Evolutionary conservation across 1,140 invertebrate species (phyloP).

Genomic region (Papilio polytes): DNA sequence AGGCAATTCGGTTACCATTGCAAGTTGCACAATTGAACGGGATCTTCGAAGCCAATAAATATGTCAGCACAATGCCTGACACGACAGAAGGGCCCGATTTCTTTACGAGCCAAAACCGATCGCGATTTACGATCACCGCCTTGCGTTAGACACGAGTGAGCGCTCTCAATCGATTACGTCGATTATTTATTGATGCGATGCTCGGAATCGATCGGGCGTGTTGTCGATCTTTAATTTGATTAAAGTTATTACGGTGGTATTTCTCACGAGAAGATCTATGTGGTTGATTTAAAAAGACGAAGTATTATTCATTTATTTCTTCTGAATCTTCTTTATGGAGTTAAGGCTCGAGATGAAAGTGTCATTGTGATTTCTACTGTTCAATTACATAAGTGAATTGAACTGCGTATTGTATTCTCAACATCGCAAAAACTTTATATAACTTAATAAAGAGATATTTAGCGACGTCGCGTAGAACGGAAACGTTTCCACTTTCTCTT

Average conservation of each 20-base stretch:
- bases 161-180: slow-evolving; percentile 57
- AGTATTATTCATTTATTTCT: background rate
- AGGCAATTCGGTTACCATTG: slow-evolving; percentile 20
- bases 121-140: slow-evolving; percentile 59
- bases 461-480: background rate
- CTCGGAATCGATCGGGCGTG: slow-evolving; percentile 57
- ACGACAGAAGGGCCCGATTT: slow-evolving; percentile 63
- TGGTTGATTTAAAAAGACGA: background rate
- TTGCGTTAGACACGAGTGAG: slow-evolving; percentile 61
- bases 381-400: slow-evolving; percentile 12
- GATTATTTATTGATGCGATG: slow-evolving; percentile 53
- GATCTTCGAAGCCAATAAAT: slow-evolving; percentile 44
- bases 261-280: slow-evolving; percentile 40
- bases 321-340: no score
- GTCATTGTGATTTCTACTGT: background rate
- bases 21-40: slow-evolving; percentile 25
- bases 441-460: slow-evolving; percentile 14
- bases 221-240: slow-evolving; percentile 61
- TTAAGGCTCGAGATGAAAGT: background rate
- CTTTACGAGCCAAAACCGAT: slow-evolving; percentile 74
- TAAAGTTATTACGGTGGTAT: slow-evolving; percentile 47
- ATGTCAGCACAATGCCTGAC: slow-evolving; percentile 53
- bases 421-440: slow-evolving; percentile 12
- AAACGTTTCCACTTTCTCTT: slow-evolving; percentile 21
- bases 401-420: slow-evolving; percentile 20